Evolutionary conservation across 1,140 invertebrate species (phyloP).

Genomic region (Pteromalus puparum): DNA sequence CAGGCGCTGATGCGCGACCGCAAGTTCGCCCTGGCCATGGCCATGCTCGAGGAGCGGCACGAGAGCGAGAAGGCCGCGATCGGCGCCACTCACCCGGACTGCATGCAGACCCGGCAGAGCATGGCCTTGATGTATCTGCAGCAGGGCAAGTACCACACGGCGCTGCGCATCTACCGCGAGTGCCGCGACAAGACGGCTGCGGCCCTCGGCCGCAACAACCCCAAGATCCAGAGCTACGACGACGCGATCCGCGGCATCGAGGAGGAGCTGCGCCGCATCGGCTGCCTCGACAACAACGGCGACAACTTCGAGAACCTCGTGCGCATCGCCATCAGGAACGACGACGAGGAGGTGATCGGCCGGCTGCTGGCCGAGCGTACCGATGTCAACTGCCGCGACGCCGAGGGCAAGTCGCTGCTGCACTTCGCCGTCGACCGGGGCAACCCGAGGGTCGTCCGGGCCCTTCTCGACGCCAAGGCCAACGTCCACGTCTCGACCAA

Average conservation of each 20-base stretch:
- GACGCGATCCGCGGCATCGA: background rate
- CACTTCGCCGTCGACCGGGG: constrained; percentile 46
- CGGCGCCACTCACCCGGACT: constrained; percentile 48
- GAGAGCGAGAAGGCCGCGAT: background rate
- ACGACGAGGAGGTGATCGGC: background rate
- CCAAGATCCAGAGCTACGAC: background rate
- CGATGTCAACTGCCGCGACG: constrained; percentile 45
- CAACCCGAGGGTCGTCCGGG: constrained; percentile 75
- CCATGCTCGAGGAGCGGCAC: background rate
- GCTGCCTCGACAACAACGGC: background rate
- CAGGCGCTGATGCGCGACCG: background rate
- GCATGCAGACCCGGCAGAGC: constrained; percentile 49
- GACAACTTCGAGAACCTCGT: background rate
- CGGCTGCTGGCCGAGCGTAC: constrained; percentile 31
- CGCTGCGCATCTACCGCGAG: background rate
- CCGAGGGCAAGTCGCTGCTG: constrained; percentile 48
- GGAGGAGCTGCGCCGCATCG: background rate
- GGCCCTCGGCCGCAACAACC: background rate
- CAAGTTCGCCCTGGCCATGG: background rate
- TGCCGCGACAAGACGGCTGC: background rate
- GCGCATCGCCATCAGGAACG: constrained; percentile 1
- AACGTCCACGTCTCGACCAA: constrained; percentile 68
- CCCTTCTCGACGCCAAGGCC: constrained; percentile 69
- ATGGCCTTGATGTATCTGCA: constrained; percentile 46
- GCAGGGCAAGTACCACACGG: constrained; percentile 43